Evolutionary conservation across 2,888 invertebrate genomes (phyloP).

Genomic region (Gisinianus flammeolus): DNA sequence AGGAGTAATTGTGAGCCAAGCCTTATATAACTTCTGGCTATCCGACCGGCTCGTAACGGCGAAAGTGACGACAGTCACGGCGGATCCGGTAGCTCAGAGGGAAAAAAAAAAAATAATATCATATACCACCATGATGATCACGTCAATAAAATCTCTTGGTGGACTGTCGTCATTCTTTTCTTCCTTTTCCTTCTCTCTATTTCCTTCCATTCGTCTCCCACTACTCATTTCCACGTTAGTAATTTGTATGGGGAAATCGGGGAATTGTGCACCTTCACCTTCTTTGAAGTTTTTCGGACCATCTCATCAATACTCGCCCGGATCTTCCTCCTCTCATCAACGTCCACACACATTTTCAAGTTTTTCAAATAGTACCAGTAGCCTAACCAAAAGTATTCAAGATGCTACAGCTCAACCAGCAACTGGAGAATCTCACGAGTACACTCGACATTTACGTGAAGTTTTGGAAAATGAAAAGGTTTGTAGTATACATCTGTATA

Average conservation of each 20-base stretch:
- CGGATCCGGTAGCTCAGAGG: not conserved
- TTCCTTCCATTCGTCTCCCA: too few relatives aligned
- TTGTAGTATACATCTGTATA: not conserved
- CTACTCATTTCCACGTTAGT: too few relatives aligned
- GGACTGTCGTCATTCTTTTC: not conserved
- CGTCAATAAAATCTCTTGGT: too few relatives aligned
- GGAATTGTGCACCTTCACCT: constrained; percentile 54
- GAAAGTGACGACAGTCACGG: too few relatives aligned
- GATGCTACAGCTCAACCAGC: not conserved
- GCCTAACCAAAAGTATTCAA: constrained; percentile 21
- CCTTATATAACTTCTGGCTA: too few relatives aligned
- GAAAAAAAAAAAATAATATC: not conserved
- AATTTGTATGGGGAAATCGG: too few relatives aligned
- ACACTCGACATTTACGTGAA: constrained; percentile 53
- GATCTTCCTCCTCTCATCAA: not conserved
- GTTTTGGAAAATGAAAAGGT: constrained; percentile 57
- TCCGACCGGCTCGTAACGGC: too few relatives aligned
- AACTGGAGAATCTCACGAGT: constrained; percentile 53
- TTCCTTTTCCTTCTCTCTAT: not conserved
- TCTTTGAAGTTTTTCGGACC: constrained; percentile 53
- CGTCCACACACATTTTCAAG: constrained; percentile 17
- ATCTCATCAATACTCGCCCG: not conserved
- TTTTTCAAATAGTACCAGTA: constrained; percentile 13
- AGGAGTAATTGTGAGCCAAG: too few relatives aligned
- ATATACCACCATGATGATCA: too few relatives aligned